Evolutionary conservation across 2,888 invertebrate genomes (phyloP), one percentile per base, ranked within the genome.

Genomic region (Cryptophagus acutangulus): DNA sequence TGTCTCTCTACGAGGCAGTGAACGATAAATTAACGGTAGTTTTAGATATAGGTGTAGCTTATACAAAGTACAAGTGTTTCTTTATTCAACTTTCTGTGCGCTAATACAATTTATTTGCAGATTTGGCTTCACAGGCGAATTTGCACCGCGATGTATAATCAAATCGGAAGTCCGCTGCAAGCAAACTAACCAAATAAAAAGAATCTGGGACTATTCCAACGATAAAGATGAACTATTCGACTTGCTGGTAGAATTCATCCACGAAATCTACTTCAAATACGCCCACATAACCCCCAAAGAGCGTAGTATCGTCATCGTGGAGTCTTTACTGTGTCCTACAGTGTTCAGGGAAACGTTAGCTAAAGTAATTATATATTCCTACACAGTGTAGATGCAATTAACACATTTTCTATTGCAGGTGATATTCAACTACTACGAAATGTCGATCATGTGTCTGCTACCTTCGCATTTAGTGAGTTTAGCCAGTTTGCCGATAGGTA

Each of bases 271-370:
- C 70, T 94, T 91, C 69, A 87, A 87, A 90, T 82, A 92, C 65
- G 78, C 92, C 17, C 74, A 94, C 33, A 84, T 93, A 31, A 95
- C 89, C 63, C 94, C 96, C 0, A 94, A 95, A 69, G 95, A 93
- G 59, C 77, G 93, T 14, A 84, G 89, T 64, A 82, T 97, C 20
- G 85, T 97, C 3, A 76, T 97, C 17, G 84, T 96, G 13, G 97
- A 97, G 70, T 93, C 91, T 2, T 73, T 94, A 8, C 75, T 96
- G 13, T 83, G 86, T 18, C 86, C 82, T 2, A 87, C 89, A 1
- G 68, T 81, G 38, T 85, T 93, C 62, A 74, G 94, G 43, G 87
- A 95, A 60, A 87, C 87, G 0, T 71, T 97, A 6, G 94, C 94
- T 0, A 87, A 86, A 66, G 93, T 33, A 33, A 5, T n/a, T n/a